A percentile compares a stretch with the other conserved stretches of the same genome.
Conservation (phyloP, 2,113 vertebrate genomes). For the Vimba vimba region DNA sequence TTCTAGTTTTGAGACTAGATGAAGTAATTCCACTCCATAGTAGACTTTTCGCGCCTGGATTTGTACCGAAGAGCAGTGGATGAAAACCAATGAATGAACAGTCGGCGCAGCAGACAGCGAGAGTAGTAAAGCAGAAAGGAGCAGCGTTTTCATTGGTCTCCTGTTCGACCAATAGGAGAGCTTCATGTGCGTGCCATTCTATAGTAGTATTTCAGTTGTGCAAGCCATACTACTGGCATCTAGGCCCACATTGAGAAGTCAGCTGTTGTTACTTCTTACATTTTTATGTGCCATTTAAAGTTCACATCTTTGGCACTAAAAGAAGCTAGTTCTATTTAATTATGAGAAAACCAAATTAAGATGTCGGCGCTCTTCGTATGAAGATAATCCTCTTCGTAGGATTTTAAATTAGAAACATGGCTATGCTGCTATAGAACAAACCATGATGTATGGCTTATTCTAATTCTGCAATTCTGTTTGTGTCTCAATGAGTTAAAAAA, state of each 20-base stretch:
- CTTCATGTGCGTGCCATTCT: slow-evolving; percentile 64
- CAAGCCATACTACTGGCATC: slow-evolving; percentile 18
- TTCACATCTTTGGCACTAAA: not conserved
- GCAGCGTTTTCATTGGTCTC: slow-evolving; percentile 68
- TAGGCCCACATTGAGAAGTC: slow-evolving; percentile 16
- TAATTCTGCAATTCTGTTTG: not conserved
- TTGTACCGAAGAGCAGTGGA: slow-evolving; percentile 68
- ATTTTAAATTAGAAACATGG: not conserved
- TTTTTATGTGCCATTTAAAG: not conserved
- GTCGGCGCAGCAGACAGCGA: slow-evolving; percentile 65
- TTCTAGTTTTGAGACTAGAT: not conserved
- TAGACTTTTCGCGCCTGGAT: slow-evolving; percentile 71
- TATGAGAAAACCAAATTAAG: not conserved
- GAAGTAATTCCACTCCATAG: not conserved
- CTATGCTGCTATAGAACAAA: not conserved
- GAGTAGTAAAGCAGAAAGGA: slow-evolving; percentile 59
- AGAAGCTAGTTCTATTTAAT: not conserved
- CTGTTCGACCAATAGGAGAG: slow-evolving; percentile 65
- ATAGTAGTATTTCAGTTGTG: slow-evolving; percentile 47
- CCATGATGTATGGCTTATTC: not conserved
- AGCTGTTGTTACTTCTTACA: not conserved
- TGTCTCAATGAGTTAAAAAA: not conserved
- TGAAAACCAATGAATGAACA: slow-evolving; percentile 75
- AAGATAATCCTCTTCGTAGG: not conserved
- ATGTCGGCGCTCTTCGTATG: not conserved